Evolutionary conservation across 2,888 invertebrate genomes (phyloP).

Genomic region (Fragum whitleyi): DNA sequence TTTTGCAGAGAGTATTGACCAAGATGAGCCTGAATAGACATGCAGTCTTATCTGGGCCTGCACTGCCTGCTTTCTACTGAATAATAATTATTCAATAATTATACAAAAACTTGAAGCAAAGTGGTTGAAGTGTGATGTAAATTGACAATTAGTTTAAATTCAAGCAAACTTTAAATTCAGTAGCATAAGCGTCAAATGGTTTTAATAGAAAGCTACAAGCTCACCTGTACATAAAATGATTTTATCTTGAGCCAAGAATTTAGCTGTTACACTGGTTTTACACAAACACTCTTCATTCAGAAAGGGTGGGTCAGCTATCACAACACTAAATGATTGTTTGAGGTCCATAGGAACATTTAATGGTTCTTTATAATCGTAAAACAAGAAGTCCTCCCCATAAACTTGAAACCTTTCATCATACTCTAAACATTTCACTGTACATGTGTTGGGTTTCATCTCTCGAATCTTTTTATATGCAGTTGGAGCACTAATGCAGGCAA

Average conservation of each 20-base stretch:
- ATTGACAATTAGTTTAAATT: too few species aligned
- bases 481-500: conserved; percentile 95
- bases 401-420: conserved; percentile 93
- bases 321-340: conserved; percentile 89
- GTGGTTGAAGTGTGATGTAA: too few species aligned
- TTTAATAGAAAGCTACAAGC: too few species aligned
- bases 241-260: conserved; percentile 90
- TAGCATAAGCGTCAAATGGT: too few species aligned
- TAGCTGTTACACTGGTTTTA: conserved; percentile 92
- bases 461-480: conserved; percentile 89
- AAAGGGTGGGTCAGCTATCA: conserved; percentile 98
- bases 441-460: conserved; percentile 69
- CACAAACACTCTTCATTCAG: conserved; percentile 95
- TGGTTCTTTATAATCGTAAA: conserved; percentile 95
- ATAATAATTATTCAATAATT: too few species aligned
- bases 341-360: conserved; percentile 89
- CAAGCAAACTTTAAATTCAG: too few species aligned
- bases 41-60: too few species aligned
- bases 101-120: too few species aligned
- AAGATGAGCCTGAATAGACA: too few species aligned
- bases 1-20: too few species aligned
- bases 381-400: conserved; percentile 92
- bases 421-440: conserved; percentile 88
- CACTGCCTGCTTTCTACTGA: too few species aligned
- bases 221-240: conserved; percentile 94